A percentile compares a stretch with the other conserved stretches of the same genome.
Evolutionary conservation across 1,140 invertebrate species (phyloP).

Genomic region (Maniola jurtina): DNA sequence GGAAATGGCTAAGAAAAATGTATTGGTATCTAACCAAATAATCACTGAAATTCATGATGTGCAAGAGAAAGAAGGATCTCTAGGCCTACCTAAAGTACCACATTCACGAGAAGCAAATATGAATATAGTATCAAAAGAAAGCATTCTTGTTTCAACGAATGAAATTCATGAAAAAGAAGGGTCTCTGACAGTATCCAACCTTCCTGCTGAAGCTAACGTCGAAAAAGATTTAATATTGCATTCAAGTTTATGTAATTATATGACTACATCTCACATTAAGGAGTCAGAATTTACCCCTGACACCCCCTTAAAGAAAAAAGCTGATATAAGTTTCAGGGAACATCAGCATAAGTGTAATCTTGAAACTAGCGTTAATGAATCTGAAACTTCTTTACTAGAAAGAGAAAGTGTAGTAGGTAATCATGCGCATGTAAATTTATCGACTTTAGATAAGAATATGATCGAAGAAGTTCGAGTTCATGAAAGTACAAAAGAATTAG

Average conservation of each 20-base stretch:
- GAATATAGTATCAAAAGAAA: slow-evolving; percentile 81
- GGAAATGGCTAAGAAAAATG: slow-evolving; percentile 82
- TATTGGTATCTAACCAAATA: slow-evolving; percentile 83
- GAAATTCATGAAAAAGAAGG: slow-evolving; percentile 82
- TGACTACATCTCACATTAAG: slow-evolving; percentile 80
- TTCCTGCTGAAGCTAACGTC: slow-evolving; percentile 76
- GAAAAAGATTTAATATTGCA: slow-evolving; percentile 79
- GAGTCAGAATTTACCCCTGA: slow-evolving; percentile 78
- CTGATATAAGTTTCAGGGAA: slow-evolving; percentile 80
- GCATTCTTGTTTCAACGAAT: slow-evolving; percentile 81
- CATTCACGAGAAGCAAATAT: slow-evolving; percentile 80
- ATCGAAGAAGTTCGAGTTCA: slow-evolving; percentile 67
- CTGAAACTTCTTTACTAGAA: slow-evolving; percentile 71
- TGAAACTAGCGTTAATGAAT: slow-evolving; percentile 80
- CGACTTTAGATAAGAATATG: slow-evolving; percentile 69
- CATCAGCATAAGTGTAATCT: slow-evolving; percentile 80
- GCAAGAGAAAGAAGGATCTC: slow-evolving; percentile 83
- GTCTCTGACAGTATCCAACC: slow-evolving; percentile 70
- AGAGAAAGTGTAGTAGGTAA: slow-evolving; percentile 28
- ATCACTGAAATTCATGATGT: slow-evolving; percentile 82
- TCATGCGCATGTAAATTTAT: slow-evolving; percentile 61
- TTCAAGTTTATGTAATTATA: slow-evolving; percentile 80
- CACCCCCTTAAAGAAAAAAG: slow-evolving; percentile 72
- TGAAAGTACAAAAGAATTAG: slow-evolving; percentile 57
- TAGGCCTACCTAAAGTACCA: slow-evolving; percentile 75